Percentiles rank a stretch among this genome's conserved stretches.
phyloP scores from a whole-genome alignment of 2,797 vertebrate genomes.

The Alca torda region DNA sequence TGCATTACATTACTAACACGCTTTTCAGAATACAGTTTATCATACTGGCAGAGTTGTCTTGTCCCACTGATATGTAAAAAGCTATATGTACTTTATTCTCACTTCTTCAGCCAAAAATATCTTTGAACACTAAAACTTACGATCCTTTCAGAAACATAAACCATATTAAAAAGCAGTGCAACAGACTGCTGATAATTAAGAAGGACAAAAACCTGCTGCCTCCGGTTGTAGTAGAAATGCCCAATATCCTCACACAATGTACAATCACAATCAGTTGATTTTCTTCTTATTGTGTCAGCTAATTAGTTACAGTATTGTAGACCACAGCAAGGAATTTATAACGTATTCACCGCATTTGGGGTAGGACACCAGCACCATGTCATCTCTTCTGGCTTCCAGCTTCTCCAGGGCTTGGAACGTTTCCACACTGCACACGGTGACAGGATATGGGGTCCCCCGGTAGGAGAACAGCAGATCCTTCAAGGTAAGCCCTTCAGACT shows the following conservation, averaged over 20 bases:
- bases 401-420: constrained; percentile 64
- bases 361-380: constrained; percentile 78
- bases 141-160: neutral
- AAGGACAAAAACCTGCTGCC: neutral
- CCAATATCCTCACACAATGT: neutral
- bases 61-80: neutral
- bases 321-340: neutral
- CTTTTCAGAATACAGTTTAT: neutral
- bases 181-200: neutral
- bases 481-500: constrained; percentile 57
- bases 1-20: neutral
- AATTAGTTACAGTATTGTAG: neutral
- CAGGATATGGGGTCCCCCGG: constrained; percentile 67
- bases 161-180: neutral
- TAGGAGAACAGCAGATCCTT: constrained; percentile 77
- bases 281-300: neutral
- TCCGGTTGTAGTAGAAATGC: neutral
- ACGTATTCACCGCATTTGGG: constrained; percentile 82
- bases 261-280: neutral
- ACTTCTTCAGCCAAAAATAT: neutral
- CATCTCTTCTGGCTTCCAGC: constrained; percentile 73
- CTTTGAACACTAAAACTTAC: neutral
- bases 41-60: neutral
- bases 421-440: constrained; percentile 63
- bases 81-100: neutral